phyloP scores from a whole-genome alignment of 2,888 invertebrate species.

The Tetrapedia diversipes region DNA sequence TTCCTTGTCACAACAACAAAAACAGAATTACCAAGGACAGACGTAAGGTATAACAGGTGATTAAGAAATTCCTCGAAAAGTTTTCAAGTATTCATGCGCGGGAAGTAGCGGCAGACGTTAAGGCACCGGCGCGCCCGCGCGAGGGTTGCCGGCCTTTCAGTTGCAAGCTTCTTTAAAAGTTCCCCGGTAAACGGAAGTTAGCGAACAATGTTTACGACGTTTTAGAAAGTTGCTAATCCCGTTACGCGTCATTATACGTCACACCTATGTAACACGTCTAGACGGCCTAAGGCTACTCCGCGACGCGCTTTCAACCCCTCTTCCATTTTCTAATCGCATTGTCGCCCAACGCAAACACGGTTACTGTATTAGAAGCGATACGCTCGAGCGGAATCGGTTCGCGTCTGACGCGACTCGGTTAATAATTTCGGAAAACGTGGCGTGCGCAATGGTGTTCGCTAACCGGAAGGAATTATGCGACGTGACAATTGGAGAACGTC shows the following conservation, averaged over 20 bases:
- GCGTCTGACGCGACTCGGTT: slow-evolving; percentile 45
- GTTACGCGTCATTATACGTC: slow-evolving; percentile 55
- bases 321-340: slow-evolving; percentile 64
- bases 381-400: slow-evolving; percentile 48
- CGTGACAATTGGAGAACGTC: slow-evolving; percentile 14
- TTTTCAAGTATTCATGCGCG: slow-evolving; percentile 13
- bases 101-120: slow-evolving; percentile 8
- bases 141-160: not conserved
- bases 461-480: slow-evolving; percentile 3
- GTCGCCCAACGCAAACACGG: slow-evolving; percentile 64
- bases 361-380: slow-evolving; percentile 66
- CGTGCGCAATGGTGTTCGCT: slow-evolving; percentile 13
- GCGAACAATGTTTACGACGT: slow-evolving; percentile 48
- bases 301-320: slow-evolving; percentile 32
- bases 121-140: not conserved
- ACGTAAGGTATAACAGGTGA: not conserved
- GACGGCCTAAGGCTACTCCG: slow-evolving; percentile 53
- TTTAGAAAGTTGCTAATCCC: slow-evolving; percentile 55
- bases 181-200: slow-evolving; percentile 46
- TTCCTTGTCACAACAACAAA: not conserved
- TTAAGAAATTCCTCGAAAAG: slow-evolving; percentile 23
- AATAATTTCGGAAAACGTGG: slow-evolving; percentile 55
- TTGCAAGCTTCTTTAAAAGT: slow-evolving; percentile 35
- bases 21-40: not conserved
- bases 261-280: slow-evolving; percentile 50